Percentiles rank a stretch among this genome's conserved stretches.
Evolutionary conservation across 2,797 vertebrate genomes (phyloP).

Genomic region (Enteromius anoplus): DNA sequence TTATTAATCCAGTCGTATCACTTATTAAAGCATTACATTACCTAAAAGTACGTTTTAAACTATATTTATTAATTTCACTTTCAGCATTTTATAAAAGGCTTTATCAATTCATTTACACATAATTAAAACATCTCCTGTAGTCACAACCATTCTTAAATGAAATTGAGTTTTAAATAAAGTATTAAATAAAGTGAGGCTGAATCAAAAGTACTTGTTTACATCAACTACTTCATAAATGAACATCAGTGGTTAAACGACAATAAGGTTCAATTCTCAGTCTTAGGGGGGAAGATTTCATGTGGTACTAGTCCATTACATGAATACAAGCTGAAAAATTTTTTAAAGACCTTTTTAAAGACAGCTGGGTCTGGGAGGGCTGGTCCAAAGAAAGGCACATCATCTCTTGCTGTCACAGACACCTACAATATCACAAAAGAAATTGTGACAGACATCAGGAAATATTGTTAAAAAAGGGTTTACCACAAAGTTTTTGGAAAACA

Average conservation of each 20-base stretch:
- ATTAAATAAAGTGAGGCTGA: background rate
- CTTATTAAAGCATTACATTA: background rate
- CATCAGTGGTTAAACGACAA: background rate
- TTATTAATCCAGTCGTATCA: background rate
- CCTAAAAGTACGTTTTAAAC: background rate
- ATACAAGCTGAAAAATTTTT: background rate
- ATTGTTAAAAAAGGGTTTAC: background rate
- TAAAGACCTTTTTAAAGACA: slow-evolving; percentile 88
- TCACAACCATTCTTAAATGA: background rate
- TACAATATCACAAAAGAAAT: slow-evolving; percentile 60
- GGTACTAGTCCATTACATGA: background rate
- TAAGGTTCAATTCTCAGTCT: background rate
- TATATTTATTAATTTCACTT: background rate
- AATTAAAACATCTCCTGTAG: too few relatives aligned
- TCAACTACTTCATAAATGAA: background rate
- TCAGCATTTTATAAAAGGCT: background rate
- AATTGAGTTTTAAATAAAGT: background rate
- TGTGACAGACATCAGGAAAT: background rate
- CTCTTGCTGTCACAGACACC: slow-evolving; percentile 93
- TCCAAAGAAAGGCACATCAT: slow-evolving; percentile 94
- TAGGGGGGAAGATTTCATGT: background rate
- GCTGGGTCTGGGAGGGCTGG: slow-evolving; percentile 91
- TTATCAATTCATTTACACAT: background rate
- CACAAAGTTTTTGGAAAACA: background rate
- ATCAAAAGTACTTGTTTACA: background rate